Evolutionary conservation across 1,140 invertebrate genomes (phyloP), one percentile per base, ranked within the genome.

Genomic region (Dreissena polymorpha): DNA sequence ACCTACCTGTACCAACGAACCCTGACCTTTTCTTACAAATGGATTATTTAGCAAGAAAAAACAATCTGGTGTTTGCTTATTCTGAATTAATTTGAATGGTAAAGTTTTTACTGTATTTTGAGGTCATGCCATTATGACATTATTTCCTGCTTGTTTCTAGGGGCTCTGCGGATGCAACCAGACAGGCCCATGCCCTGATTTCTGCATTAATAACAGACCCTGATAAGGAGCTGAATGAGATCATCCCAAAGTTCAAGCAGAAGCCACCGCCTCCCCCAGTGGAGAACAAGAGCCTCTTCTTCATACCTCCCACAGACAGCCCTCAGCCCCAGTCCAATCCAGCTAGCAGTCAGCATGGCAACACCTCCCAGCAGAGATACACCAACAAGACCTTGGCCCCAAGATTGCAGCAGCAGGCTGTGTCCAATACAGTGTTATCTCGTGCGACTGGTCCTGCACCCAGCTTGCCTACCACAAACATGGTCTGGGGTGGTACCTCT

Each of bases 131-230:
- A 16, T 21, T 3, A n/a, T 50, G 50, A 49, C 29, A 12, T 72
- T 60, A 67, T 68, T 67, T 67, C 75, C 25, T 23, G 21, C 65
- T 39, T 39, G 39, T 76, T 91, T 91, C 14, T 91, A 96, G 96
- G 92, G 98, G 98, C 68, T 96, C 96, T n/a, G 94, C 95, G 21
- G 98, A 99, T 86, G 96, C 97, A 0, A 98, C 96, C 5, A 96
- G 97, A 91, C 97, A 98, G 92, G 98, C 98, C 68, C 96, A 97
- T 89, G 94, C 94, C 77, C 94, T 98, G 74, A 99, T 99, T 81
- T 95, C 96, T 60, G 95, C 96, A 18, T 94, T 99, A 69, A 97
- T 98, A 83, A 97, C 97, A 92, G 97, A 99, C 94, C 97, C 97
- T 8, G 97, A 99, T 81, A 96, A 97, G 10, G 97, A 99, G 91